Evolutionary conservation across 2,797 vertebrate genomes (phyloP), one percentile per base, ranked within the genome.

Genomic region (Oreonectes daqikongensis): DNA sequence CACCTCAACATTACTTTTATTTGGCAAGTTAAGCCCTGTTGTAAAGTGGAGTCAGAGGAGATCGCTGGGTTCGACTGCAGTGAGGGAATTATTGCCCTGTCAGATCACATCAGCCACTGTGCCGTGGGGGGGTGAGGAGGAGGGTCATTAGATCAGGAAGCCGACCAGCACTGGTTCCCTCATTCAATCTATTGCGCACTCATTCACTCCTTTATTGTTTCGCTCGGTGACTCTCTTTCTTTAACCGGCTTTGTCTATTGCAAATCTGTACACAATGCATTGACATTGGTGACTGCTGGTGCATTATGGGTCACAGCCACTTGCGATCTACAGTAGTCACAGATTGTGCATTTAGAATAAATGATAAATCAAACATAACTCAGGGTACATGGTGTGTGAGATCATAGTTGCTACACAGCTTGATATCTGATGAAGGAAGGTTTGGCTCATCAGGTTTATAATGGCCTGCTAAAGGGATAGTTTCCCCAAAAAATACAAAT

Each of bases 21-120:
- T 81, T 73, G 63, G 72, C 38, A 64, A 50, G 63, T 64, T 61
- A 60, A 76, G 77, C 67, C 72, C 66, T 60, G 53, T 69, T 84
- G 69, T 68, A 79, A 72, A 70, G 76, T 70, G 65, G 77, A 69
- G 64, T 69, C 28, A 68, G 74, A 38, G n/a, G 61, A 66, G 73
- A 68, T 71, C 61, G 50, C 52, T 61, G 44, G 44, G 50, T 42
- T 68, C 57, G 30, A 72, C 74, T 75, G 74, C 22, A 50, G 69
- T 64, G 30, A 35, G 38, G 35, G 77, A 75, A 69, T 79, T 81
- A 79, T 66, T n/a, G 73, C 42, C 71, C 68, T 80, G 70, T 80
- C 80, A 78, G 75, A 82, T 75, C 75, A 42, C 82, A 79, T 83
- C 65, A 79, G 66, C 59, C n/a, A 42, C 64, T 32, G 71, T 66